Base-by-base conservation (phyloP, 2,797 vertebrate genomes). In the Melanotaenia parkinsoni region DNA sequence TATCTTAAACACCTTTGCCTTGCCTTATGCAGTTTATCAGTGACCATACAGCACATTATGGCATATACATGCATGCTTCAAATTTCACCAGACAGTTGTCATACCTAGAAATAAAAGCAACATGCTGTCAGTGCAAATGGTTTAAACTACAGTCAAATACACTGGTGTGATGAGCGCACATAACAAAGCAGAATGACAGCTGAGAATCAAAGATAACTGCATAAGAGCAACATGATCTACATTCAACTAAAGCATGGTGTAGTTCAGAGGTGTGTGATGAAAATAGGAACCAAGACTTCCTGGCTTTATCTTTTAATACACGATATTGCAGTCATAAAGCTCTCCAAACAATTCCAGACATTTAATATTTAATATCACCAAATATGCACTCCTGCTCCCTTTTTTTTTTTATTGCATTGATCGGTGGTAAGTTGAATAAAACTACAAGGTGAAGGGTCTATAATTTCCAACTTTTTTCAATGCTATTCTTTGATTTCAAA, bases 331-430 rank as follows among this genome's bases (percentile, higher is more conserved):
- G 60, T 38, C 40, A 47, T 20, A 11, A 7, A 26, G 7, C 50
- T 58, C 30, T 60, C 47, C 24, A 53, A 51, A 54, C 40, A 35
- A 47, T 63, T 12, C 67, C 68, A 65, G n/a, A 14, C 38, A 40
- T 35, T 72, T 75, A 56, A 68, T 67, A 40, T 35, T 72, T 75
- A 56, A 68, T 67, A 57, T 65, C 28, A 43, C 10, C 26, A 59
- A n/a, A 5, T 24, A 37, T 43, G 63, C 9, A 0, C 35, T 66
- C 22, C 43, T 22, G 22, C 40, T 40, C 58, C 38, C 1, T 0
- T 5, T 57, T 82, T 76, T 26, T 67, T 57, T 82, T 76, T 69
- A 75, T 80, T 57, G 40, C 67, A 69, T 62, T 71, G 76, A 83
- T 78, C 5, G 0, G 22, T 47, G 18, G 51, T 58, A 24, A 47